Evolutionary conservation across 2,888 invertebrate species (phyloP).

Genomic region (Drymonia ruficornis): DNA sequence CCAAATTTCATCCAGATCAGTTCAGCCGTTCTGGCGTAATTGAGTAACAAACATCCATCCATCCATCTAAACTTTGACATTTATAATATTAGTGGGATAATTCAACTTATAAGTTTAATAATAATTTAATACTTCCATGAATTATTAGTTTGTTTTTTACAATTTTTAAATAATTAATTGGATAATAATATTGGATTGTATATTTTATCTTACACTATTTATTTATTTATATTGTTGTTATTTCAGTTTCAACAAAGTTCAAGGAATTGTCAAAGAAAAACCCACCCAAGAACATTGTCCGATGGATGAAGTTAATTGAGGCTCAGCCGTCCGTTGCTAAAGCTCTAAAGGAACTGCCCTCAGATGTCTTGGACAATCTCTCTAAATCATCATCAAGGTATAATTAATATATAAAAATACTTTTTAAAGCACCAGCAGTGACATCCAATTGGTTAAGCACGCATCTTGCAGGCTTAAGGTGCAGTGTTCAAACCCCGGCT

Average conservation of each 20-base stretch:
- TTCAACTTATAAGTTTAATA: too few relatives aligned
- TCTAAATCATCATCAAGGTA: slow-evolving; percentile 63
- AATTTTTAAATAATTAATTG: background rate
- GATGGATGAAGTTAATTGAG: slow-evolving; percentile 88
- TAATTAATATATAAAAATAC: slow-evolving; percentile 1
- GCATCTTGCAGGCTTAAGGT: too few relatives aligned
- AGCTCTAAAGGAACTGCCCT: slow-evolving; percentile 82
- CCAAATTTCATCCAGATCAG: too few relatives aligned
- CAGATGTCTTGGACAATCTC: slow-evolving; percentile 71
- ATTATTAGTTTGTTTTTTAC: too few relatives aligned
- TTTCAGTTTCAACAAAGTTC: slow-evolving; percentile 66
- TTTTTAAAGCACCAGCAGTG: too few relatives aligned
- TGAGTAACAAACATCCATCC: too few relatives aligned
- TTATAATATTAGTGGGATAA: too few relatives aligned
- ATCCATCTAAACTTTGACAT: too few relatives aligned
- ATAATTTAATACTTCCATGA: too few relatives aligned
- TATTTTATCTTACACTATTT: slow-evolving; percentile 6
- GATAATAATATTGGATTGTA: background rate
- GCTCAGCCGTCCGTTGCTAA: slow-evolving; percentile 85
- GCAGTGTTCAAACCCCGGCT: too few relatives aligned
- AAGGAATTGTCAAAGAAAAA: slow-evolving; percentile 71
- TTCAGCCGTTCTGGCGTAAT: too few relatives aligned
- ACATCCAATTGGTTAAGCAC: too few relatives aligned
- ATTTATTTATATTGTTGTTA: slow-evolving; percentile 7
- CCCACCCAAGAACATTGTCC: slow-evolving; percentile 83